A percentile compares a stretch with the other conserved stretches of the same genome.
Evolutionary conservation across 1,140 invertebrate species (phyloP).

Genomic region (Drosophila pallidifrons): DNA sequence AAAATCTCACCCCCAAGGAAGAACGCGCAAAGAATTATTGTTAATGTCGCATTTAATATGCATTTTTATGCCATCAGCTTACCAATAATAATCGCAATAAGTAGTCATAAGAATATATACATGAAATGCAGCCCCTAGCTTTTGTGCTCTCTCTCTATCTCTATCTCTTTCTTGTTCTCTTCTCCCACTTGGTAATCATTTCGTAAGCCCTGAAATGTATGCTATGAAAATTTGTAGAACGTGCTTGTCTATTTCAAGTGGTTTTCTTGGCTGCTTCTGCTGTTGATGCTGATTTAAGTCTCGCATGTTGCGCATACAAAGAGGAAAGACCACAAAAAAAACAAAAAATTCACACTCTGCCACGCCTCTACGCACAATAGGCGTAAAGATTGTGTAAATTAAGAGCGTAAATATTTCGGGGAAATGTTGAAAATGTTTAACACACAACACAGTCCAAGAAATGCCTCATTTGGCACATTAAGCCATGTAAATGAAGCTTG

Average conservation of each 20-base stretch:
- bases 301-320: constrained; percentile 54
- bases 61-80: constrained; percentile 63
- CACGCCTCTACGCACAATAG: constrained; percentile 1
- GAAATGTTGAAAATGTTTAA: constrained; percentile 36
- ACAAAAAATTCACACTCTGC: constrained; percentile 28
- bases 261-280: constrained; percentile 2
- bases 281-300: constrained; percentile 47
- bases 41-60: constrained; percentile 70
- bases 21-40: constrained; percentile 31
- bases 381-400: constrained; percentile 16
- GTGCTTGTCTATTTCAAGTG: constrained; percentile 43
- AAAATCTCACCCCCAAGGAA: too few species aligned
- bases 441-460: not conserved
- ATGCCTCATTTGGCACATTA: constrained; percentile 49
- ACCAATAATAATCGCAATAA: constrained; percentile 61
- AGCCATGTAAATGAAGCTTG: constrained; percentile 63
- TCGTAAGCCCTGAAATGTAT: constrained; percentile 57
- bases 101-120: constrained; percentile 43
- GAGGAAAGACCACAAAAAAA: constrained; percentile 6
- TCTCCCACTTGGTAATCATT: constrained; percentile 3
- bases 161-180: not conserved
- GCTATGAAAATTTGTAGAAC: constrained; percentile 70
- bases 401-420: constrained; percentile 42
- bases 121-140: not conserved
- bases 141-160: not conserved